Conservation (phyloP, 2,797 vertebrate species). For the Darevskia mixta region DNA sequence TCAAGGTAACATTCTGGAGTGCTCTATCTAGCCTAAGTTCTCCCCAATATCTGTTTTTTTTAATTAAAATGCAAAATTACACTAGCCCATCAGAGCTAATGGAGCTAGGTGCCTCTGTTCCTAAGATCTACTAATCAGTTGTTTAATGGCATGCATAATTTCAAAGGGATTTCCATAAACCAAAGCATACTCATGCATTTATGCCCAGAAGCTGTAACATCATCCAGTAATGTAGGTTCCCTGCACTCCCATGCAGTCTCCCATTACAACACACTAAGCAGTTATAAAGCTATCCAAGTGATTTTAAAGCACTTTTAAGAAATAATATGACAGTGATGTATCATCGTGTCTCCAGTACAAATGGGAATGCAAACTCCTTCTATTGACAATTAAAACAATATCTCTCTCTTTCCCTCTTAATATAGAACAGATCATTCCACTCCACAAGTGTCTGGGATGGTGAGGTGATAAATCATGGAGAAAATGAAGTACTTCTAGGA, state of each 20-base stretch:
- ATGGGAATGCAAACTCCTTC: conserved; percentile 5
- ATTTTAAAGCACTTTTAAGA: conserved; percentile 30
- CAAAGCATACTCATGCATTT: background rate
- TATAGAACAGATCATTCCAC: conserved; percentile 6
- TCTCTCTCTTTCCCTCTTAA: conserved; percentile 18
- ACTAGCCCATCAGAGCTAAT: background rate
- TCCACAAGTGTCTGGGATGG: background rate
- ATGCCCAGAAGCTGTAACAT: conserved; percentile 4
- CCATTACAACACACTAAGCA: conserved; percentile 16
- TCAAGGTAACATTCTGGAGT: background rate
- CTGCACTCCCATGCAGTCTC: background rate
- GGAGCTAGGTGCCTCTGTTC: background rate
- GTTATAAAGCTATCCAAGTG: conserved; percentile 25
- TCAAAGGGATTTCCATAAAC: conserved; percentile 11
- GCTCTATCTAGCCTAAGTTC: background rate
- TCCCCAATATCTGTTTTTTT: background rate
- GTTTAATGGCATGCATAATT: conserved; percentile 4
- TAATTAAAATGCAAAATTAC: background rate
- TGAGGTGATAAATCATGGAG: conserved; percentile 3
- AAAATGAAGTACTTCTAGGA: conserved; percentile 8
- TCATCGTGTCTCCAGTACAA: conserved; percentile 24
- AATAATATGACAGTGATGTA: conserved; percentile 39
- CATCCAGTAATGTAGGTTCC: conserved; percentile 23
- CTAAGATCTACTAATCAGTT: background rate
- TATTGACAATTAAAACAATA: conserved; percentile 29